Evolutionary conservation across 2,888 invertebrate genomes (phyloP).

Genomic region (Limnephilus marmoratus): DNA sequence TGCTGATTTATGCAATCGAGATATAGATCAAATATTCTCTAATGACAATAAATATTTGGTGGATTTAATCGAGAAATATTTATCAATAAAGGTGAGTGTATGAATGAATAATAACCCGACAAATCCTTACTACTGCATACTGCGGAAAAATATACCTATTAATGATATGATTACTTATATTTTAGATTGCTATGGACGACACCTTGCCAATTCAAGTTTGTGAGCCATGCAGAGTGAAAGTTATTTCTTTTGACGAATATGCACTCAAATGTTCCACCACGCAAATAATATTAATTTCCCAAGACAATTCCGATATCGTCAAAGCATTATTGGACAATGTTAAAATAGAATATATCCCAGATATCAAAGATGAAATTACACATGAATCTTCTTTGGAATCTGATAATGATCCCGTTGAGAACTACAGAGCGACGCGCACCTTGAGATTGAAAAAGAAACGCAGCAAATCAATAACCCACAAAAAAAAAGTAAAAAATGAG

Average conservation of each 20-base stretch:
- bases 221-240: conserved; percentile 9
- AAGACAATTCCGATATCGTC: not conserved
- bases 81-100: conserved; percentile 3
- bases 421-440: not conserved
- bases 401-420: conserved; percentile 2
- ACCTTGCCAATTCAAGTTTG: conserved; percentile 11
- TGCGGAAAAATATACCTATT: not conserved
- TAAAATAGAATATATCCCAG: not conserved
- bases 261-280: conserved; percentile 1
- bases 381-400: not conserved
- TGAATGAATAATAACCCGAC: too few relatives aligned
- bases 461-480: not conserved
- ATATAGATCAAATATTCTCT: conserved; percentile 7
- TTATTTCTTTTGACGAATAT: conserved; percentile 4
- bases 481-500: not conserved
- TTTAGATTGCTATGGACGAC: conserved; percentile 25
- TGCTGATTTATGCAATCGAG: not conserved
- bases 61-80: conserved; percentile 16
- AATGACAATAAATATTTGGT: conserved; percentile 2
- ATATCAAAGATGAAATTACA: not conserved
- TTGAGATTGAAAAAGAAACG: not conserved
- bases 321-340: not conserved
- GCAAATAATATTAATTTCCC: not conserved
- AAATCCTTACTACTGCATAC: too few relatives aligned
- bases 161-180: not conserved